Evolutionary conservation across 2,888 invertebrate species (phyloP), one percentile per base, ranked within the genome.

Genomic region (Nebria brevicollis): DNA sequence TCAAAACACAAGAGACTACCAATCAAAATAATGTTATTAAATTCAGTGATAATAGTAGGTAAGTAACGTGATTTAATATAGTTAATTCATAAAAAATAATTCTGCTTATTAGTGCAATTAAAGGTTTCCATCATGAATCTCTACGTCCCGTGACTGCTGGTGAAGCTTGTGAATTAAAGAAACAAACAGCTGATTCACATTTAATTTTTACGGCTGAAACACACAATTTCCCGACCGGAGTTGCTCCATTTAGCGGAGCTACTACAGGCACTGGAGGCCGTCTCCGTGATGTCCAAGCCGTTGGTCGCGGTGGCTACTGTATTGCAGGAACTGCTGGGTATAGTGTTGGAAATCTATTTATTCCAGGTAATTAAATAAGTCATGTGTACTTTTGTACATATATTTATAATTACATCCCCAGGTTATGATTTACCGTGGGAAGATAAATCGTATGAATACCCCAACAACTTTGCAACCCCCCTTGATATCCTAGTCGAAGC

Each of bases 151-250:
- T 87, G 1, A 90, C 92, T 82, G 93, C 97, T 0, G 92, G 94
- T 1, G 89, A 90, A 83, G 91, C 96, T 1, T 91, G 94, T 77
- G 88, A 91, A 79, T 91, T 94, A 77, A 84, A 86, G 72, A 85
- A 90, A 72, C 89, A 91, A 72, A 87, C 89, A 11, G 90, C 92
- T 0, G 91, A 93, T 15, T 94, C 96, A 0, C 97, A 99, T 89
- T 93, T 99, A 66, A 97, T 98, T 86, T 98, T 99, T 87, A 99
- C 99, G 0, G 99, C 99, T 0, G 99, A 99, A 90, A 99, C 99
- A 0, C 99, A 99, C 89, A 99, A 99, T 88, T 99, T 99, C 92
- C 98, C 98, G 0, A 98, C 98, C 0, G 97, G 98, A 0, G 98
- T 99, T 10, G 97, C 98, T 0, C 98, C 98, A 0, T 99, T 99